Percentiles rank a stretch among this genome's conserved stretches.
phyloP scores from a whole-genome alignment of 2,797 vertebrate genomes.

The Margarornis squamiger region DNA sequence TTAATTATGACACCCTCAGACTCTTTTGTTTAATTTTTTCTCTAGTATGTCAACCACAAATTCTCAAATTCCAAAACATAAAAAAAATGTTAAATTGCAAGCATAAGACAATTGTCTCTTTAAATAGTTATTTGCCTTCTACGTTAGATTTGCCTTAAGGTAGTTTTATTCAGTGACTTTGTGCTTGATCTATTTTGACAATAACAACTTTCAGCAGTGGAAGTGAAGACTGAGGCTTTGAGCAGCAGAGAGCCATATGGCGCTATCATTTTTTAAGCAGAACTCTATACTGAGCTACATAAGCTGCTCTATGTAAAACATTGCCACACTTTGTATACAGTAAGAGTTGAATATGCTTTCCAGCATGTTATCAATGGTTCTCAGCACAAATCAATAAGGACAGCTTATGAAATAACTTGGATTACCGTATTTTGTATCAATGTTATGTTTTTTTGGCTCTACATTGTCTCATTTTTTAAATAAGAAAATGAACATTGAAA shows the following conservation, averaged over 20 bases:
- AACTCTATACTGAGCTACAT: not conserved
- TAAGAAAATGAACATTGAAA: not conserved
- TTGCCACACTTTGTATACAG: not conserved
- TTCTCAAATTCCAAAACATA: not conserved
- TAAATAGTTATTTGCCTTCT: not conserved
- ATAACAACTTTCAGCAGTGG: not conserved
- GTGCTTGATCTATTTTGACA: conserved; percentile 16
- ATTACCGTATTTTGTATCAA: not conserved
- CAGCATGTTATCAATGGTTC: not conserved
- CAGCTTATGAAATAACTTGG: not conserved
- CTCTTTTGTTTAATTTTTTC: not conserved
- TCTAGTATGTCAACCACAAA: not conserved
- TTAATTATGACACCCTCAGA: not conserved
- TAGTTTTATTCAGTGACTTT: not conserved
- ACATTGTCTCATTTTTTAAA: not conserved
- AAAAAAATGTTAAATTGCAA: not conserved
- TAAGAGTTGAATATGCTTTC: not conserved
- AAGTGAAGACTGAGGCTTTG: not conserved
- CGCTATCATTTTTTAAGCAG: not conserved
- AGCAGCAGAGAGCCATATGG: not conserved
- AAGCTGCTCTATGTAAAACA: not conserved
- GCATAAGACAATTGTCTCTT: not conserved
- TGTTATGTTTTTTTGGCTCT: not conserved
- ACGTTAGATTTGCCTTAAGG: not conserved
- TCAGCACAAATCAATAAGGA: not conserved